Conservation (phyloP, 2,797 vertebrate species). For the Monodelphis domestica region DNA sequence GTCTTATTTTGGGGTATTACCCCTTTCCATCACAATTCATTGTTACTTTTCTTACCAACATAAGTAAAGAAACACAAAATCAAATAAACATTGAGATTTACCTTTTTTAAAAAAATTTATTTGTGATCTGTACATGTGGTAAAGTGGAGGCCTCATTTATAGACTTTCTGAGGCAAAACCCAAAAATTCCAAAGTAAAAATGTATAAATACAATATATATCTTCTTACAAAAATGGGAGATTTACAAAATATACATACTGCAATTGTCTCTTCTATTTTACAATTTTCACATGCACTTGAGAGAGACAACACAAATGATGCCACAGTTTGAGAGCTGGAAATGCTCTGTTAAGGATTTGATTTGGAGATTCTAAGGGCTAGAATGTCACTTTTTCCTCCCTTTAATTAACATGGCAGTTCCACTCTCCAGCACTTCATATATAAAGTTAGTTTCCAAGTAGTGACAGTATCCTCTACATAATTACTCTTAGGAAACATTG, state of each 20-base stretch:
- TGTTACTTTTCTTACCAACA: slow-evolving; percentile 23
- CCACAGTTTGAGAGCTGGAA: slow-evolving; percentile 73
- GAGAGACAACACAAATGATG: slow-evolving; percentile 80
- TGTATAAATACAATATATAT: slow-evolving; percentile 94
- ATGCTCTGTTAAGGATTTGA: slow-evolving; percentile 68
- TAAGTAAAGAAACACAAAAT: slow-evolving; percentile 43
- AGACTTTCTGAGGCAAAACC: slow-evolving; percentile 82
- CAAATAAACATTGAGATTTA: slow-evolving; percentile 52
- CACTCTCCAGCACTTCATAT: slow-evolving; percentile 52
- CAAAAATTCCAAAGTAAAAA: slow-evolving; percentile 89
- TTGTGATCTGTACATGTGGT: slow-evolving; percentile 88
- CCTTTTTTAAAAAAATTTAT: slow-evolving; percentile 87
- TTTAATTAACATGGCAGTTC: slow-evolving; percentile 70
- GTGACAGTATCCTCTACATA: slow-evolving; percentile 36
- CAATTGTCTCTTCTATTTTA: slow-evolving; percentile 85
- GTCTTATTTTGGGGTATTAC: neutral
- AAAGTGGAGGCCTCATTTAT: slow-evolving; percentile 84
- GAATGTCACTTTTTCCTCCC: slow-evolving; percentile 61
- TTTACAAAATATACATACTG: slow-evolving; percentile 93
- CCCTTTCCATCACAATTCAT: slow-evolving; percentile 32
- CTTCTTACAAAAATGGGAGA: slow-evolving; percentile 91
- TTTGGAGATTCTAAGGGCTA: slow-evolving; percentile 65
- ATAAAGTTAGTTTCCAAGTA: slow-evolving; percentile 54
- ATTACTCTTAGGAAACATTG: slow-evolving; percentile 62
- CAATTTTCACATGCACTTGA: slow-evolving; percentile 86